Evolutionary conservation across 2,888 invertebrate species (phyloP), one percentile per base, ranked within the genome.

Genomic region (Chrysolina haemoptera): DNA sequence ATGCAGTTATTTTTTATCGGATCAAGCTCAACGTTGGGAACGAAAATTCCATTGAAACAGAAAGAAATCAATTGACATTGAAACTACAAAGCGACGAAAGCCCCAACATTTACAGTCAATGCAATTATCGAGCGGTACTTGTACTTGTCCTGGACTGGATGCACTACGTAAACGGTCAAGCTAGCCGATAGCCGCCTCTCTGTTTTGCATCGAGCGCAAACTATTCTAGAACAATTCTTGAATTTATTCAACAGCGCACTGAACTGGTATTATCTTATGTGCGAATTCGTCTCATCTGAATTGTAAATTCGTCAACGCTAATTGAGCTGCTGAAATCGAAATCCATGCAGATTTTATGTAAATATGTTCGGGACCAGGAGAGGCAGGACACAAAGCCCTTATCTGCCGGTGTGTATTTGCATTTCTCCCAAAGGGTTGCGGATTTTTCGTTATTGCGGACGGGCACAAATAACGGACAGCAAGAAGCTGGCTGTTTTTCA

Each of bases 311-410:
- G 68, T 76, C 73, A 62, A 70, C 70, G 70, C 70, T 73, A 74
- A 70, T 76, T 70, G 72, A 76, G 73, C 71, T 71, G 65, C 74
- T 71, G 70, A 71, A 74, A 74, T 74, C 74, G 74, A 68, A 71
- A 74, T 74, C 68, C 71, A 74, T 74, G 74, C 74, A 74, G 74
- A 74, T 74, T 74, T 74, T 70, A 74, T 74, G 74, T 68, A 71
- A 74, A 74, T 71, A 66, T 74, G 64, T 48, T 66, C 43, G 62
- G 48, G 67, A 74, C 66, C 67, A 74, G 67, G 22, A 55, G 73
- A 74, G 53, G 63, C 67, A 70, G 70, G 73, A 74, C 70, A 70
- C 70, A 63, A 74, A 74, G 70, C 67, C 73, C 73, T 74, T 74
- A 74, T 73, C 68, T 70, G 73, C 62, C 65, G 62, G 66, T 66